Conservation (phyloP, 2,113 vertebrate species). For the Rhea americana region DNA sequence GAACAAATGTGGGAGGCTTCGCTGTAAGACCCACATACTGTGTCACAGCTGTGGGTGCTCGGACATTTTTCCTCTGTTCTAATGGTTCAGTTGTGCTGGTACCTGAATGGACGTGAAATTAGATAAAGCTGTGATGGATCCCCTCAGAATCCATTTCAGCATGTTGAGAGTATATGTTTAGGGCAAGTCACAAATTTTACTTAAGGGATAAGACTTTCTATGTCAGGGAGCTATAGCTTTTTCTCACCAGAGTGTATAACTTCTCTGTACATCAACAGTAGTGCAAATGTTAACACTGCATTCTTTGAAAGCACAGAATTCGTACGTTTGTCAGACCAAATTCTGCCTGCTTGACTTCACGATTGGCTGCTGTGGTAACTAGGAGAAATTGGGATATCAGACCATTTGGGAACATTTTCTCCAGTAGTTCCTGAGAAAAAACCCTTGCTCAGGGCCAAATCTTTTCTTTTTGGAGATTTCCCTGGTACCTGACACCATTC, state of each 20-base stretch:
- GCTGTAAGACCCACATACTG: accelerated
- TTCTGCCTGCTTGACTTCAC: background rate
- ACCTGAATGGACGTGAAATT: background rate
- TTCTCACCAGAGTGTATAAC: background rate
- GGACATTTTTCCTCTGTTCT: background rate
- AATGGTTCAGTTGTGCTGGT: background rate
- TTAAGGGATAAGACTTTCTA: background rate
- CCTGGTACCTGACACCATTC: background rate
- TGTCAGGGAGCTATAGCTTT: background rate
- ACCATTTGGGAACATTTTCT: background rate
- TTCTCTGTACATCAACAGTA: background rate
- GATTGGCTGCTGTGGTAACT: background rate
- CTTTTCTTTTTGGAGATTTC: background rate
- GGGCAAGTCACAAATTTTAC: background rate
- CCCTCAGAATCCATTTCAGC: background rate
- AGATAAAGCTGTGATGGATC: background rate
- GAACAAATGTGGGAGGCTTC: accelerated
- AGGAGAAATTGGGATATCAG: background rate
- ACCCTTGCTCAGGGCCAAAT: background rate
- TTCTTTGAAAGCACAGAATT: background rate
- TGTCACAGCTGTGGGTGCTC: background rate
- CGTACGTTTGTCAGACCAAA: background rate
- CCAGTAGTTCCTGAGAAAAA: background rate
- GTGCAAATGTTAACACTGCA: background rate
- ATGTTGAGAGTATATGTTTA: background rate